Base-by-base conservation (phyloP, 2,797 vertebrate genomes). In the Syngnathus rostellatus region DNA sequence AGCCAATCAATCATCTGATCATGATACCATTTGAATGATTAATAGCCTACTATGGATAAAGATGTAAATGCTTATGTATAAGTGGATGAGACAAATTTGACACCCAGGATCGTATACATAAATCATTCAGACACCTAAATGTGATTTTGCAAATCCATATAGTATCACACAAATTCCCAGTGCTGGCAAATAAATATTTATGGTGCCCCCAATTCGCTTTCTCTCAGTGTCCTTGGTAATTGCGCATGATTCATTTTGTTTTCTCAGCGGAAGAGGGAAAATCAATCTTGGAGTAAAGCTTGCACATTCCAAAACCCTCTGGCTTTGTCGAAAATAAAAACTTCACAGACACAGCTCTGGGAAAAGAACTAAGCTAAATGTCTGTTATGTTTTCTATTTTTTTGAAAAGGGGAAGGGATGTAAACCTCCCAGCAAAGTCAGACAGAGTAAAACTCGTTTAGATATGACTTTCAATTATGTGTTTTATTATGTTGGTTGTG, bases 51-150 rank as follows among this genome's bases (percentile, higher is more conserved):
- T 72, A 76, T 71, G 63, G 70, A 81, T 79, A 74, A 80, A 82
- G 80, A 70, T 61, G 81, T 86, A 81, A 81, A 82, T 72, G 81
- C 74, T 79, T 72, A 82, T 83, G 76, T 72, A 88, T 88, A 84
- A 89, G 89, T 86, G 85, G 89, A 87, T 87, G 72, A 80, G 90
- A 86, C 83, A 86, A 88, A 88, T 85, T 86, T 86, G 86, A 88
- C 87, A 84, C 78, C 75, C 75, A 73, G 76, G 76, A 85, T 80
- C 77, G 79, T 74, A 71, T 64, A 65, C 75, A 91, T 92, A 83
- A 90, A 92, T 91, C 89, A 91, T 92, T 90, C 83, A 91, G 89
- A 88, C 85, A 84, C 82, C 81, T 89, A 91, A 92, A 90, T 89
- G 88, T 88, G 85, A 91, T 84, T 86, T 83, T 84, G 82, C 75